Evolutionary conservation across 23 tunicate species (phyloP), one percentile per base, ranked within the genome.

Genomic region (Trididemnum nubilum): DNA sequence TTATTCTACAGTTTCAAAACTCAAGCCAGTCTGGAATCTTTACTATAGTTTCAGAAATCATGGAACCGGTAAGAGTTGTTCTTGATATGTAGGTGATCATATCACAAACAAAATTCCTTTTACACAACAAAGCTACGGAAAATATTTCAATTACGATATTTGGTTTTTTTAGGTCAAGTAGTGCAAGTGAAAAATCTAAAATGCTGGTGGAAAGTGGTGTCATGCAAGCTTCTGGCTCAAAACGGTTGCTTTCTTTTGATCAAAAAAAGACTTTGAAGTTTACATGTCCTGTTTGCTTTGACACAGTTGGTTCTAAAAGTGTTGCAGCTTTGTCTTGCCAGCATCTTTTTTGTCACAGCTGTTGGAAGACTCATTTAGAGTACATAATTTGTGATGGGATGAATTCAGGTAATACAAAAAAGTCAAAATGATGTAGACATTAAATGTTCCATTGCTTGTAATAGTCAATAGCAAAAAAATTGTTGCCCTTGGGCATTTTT

Each of bases 351-450:
- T 94, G 98, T 73, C 72, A 59, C 0, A 85, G 76, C 2, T 94
- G 98, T 70, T 94, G 98, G 98, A 70, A 35, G 7, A 69, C 29
- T 38, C 98, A 94, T 69, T 76, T 85, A 4, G 87, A 81, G 21
- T 65, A 73, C 50, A 59, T 54, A 49, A 81, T 91, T 1, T 36
- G 44, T 33, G 84, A 85, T 65, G 97, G 97, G 5, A 67, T 91
- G 90, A 77, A 54, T 36, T 52, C 81, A 19, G 81, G 81, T 77
- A 2, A 73, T n/a, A n/a, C n/a, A n/a, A n/a, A n/a, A n/a, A n/a
- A n/a, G n/a, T n/a, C n/a, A n/a, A n/a, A n/a, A n/a, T n/a, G n/a
- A n/a, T n/a, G n/a, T n/a, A n/a, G n/a, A n/a, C n/a, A n/a, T n/a
- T n/a, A n/a, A n/a, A n/a, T n/a, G n/a, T n/a, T n/a, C n/a, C n/a